These are phyloP conservation scores for Parazoanthus atlanticus DNA, from an alignment of 92 coral and sea anemone genomes.

Conservation along the genomic window DNA sequence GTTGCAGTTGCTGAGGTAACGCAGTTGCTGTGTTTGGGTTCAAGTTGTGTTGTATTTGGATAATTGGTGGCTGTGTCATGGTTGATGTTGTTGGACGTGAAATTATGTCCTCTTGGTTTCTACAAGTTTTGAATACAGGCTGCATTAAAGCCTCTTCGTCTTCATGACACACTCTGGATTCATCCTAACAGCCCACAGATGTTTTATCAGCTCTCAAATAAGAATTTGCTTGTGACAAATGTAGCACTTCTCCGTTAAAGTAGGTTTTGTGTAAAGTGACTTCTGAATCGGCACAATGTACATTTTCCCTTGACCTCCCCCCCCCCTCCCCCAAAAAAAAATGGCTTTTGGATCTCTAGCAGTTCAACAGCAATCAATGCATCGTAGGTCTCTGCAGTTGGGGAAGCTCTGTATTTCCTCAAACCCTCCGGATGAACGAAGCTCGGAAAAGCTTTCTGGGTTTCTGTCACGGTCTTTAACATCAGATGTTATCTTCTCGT, in stretches of 20 bases:
- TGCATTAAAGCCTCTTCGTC: slow-evolving; percentile 14
- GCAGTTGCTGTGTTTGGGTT: slow-evolving; percentile 10
- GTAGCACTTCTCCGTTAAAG: slow-evolving; percentile 55
- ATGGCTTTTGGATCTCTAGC: slow-evolving; percentile 53
- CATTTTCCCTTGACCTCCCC: slow-evolving; percentile 54
- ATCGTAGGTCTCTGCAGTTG: slow-evolving; percentile 53
- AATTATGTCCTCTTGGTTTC: slow-evolving; percentile 5
- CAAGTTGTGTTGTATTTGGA: too few relatives aligned
- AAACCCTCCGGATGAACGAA: slow-evolving; percentile 61
- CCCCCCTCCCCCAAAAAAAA: too few relatives aligned
- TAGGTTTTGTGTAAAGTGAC: slow-evolving; percentile 46
- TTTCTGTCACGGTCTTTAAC: slow-evolving; percentile 43
- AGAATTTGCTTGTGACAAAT: slow-evolving; percentile 51
- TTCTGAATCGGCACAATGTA: slow-evolving; percentile 53
- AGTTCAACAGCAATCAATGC: slow-evolving; percentile 53
- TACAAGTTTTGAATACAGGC: slow-evolving; percentile 30
- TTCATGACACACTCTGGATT: slow-evolving; percentile 23
- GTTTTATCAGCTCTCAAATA: slow-evolving; percentile 56
- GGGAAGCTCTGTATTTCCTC: slow-evolving; percentile 59
- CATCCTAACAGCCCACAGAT: slow-evolving; percentile 40
- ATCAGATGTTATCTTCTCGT: slow-evolving; percentile 57
- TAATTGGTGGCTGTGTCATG: too few relatives aligned
- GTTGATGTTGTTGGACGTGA: too few relatives aligned
- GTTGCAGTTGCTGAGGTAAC: too few relatives aligned
- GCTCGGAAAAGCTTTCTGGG: slow-evolving; percentile 59